phyloP scores from a whole-genome alignment of 2,888 invertebrate genomes.

The Papilio elwesi region DNA sequence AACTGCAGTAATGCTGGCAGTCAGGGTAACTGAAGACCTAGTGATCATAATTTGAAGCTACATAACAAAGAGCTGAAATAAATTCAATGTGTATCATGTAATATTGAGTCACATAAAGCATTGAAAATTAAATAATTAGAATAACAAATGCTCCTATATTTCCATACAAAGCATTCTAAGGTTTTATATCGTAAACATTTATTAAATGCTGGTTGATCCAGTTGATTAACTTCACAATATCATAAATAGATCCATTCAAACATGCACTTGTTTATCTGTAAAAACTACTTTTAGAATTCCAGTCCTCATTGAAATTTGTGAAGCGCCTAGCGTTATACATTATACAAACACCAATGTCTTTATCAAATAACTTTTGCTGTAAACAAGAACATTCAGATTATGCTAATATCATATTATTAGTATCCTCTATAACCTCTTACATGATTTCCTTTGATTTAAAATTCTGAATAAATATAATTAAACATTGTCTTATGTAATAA shows the following conservation, averaged over 20 bases:
- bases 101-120: slow-evolving; percentile 78
- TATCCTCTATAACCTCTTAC: slow-evolving; percentile 22
- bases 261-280: slow-evolving; percentile 63
- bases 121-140: slow-evolving; percentile 78
- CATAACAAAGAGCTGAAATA: slow-evolving; percentile 69
- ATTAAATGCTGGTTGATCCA: slow-evolving; percentile 81
- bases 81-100: slow-evolving; percentile 71
- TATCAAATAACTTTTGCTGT: slow-evolving; percentile 36
- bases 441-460: slow-evolving; percentile 31
- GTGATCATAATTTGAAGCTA: slow-evolving; percentile 61
- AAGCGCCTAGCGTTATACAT: slow-evolving; percentile 40
- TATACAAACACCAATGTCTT: slow-evolving; percentile 58
- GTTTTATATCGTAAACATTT: slow-evolving; percentile 77
- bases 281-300: slow-evolving; percentile 22
- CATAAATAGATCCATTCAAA: slow-evolving; percentile 66
- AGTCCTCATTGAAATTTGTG: background rate
- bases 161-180: slow-evolving; percentile 79
- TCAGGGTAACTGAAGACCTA: slow-evolving; percentile 68
- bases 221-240: slow-evolving; percentile 58
- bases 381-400: slow-evolving; percentile 22
- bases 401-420: slow-evolving; percentile 12
- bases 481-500: slow-evolving; percentile 28
- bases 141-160: slow-evolving; percentile 80
- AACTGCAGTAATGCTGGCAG: slow-evolving; percentile 74
- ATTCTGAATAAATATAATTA: slow-evolving; percentile 32